Evolutionary conservation across 2,888 invertebrate species (phyloP), one percentile per base, ranked within the genome.

Genomic region (Platycheirus rosarum): DNA sequence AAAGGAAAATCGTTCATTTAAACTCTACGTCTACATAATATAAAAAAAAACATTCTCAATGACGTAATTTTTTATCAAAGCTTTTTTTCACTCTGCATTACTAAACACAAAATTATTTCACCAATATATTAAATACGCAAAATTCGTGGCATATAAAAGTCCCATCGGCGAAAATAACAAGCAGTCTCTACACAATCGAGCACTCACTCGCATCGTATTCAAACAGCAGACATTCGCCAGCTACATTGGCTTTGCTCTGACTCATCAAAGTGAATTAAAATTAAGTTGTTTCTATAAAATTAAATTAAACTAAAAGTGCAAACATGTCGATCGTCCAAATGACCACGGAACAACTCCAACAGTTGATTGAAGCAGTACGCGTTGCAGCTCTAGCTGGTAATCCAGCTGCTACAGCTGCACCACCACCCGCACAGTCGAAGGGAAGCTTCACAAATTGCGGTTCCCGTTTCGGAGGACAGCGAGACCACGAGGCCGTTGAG

Each of bases 401-500:
- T 8, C 75, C 85, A 5, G 80, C 62, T 2, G 84, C 79, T 20
- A 76, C 75, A 4, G 35, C 42, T 6, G 13, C 55, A 23, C 14
- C 23, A 44, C 32, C 48, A 20, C 48, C 40, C n/a, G 3, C 18
- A 14, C 29, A 11, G 8, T 73, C 85, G 0, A 89, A 89, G 62
- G 87, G 87, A 44, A 89, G 87, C 71, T 87, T 89, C 68, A 87
- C 86, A 20, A 85, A 87, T 48, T 89, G 89, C 60, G 35, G 29
- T 0, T 85, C 86, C 14, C 80, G 85, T 8, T 89, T 89, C 66
- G 84, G 84, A 35, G 89, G 90, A 2, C 71, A 86, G 46, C 89
- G 90, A 9, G 86, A 86, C 63, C 86, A 89, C 35, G 89, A 89
- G n/a, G 86, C 86, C 9, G 90, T 89, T 18, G 90, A 89, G 70